Base-by-base conservation (phyloP, 2,888 invertebrate genomes). In the Idaea aversata region DNA sequence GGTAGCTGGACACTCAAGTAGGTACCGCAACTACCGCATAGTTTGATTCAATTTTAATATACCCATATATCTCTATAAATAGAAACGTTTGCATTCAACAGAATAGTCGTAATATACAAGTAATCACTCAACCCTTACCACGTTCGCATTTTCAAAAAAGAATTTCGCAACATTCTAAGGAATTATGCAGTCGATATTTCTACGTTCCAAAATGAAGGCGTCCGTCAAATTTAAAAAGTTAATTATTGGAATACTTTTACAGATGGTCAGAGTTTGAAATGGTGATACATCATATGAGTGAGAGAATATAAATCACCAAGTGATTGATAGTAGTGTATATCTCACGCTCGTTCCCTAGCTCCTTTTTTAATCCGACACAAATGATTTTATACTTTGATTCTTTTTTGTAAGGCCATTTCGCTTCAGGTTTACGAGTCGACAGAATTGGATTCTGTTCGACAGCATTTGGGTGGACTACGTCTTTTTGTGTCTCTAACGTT, bases 281-380 rank as follows among this genome's bases (percentile, higher is more conserved):
- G 80, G 85, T 81, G 88, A 92, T 92, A 88, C 90, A 93, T 93
- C 92, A 93, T 90, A 86, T 86, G 81, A 72, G 79, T 75, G 79
- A 79, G 84, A 82, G 88, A 85, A 85, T 90, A 93, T 92, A 91
- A 92, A 93, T 93, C 92, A 92, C 85, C 76, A 75, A 76, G 85
- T 93, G 92, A 93, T 93, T 92, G 92, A 93, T 92, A 88, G 91
- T 88, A 81, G 82, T 79, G 79, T 86, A 89, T 87, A 90, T 90
- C 91, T 91, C 91, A 89, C 91, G 90, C 85, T 87, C 82, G 86
- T 84, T 80, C 76, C 82, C 88, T 88, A 88, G 90, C 90, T 91
- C 86, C 89, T 91, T 91, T 91, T 91, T 91, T 90, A 88, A 90
- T 90, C 88, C 89, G 78, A 85, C 89, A 90, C 91, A 91, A 90